These are phyloP conservation scores for Hippoglossus hippoglossus DNA, from an alignment of 2,797 vertebrate genomes.

Conservation along the genomic window DNA sequence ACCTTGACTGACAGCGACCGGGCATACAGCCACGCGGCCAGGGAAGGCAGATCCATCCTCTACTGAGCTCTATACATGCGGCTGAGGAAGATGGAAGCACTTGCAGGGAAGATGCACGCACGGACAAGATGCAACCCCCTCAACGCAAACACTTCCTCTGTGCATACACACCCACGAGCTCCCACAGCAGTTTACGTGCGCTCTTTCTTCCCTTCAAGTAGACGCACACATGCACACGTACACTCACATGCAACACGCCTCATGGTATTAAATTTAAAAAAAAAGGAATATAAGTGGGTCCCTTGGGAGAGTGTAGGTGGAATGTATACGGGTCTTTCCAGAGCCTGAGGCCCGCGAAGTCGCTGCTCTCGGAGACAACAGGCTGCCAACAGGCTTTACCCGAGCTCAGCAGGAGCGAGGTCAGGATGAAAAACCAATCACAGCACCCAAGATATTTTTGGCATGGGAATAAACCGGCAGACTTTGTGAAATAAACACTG, in stretches of 20 bases:
- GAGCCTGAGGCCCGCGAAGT: constrained; percentile 33
- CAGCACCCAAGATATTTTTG: constrained; percentile 28
- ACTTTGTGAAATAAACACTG: constrained; percentile 22
- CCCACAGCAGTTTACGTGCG: neutral
- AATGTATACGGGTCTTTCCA: constrained; percentile 42
- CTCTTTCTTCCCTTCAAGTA: neutral
- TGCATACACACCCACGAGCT: neutral
- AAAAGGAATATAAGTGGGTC: constrained; percentile 38
- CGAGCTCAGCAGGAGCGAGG: constrained; percentile 55
- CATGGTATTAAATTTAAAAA: constrained; percentile 41
- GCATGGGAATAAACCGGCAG: constrained; percentile 20
- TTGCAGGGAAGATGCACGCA: neutral
- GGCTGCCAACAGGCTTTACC: constrained; percentile 41
- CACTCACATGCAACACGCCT: constrained; percentile 8
- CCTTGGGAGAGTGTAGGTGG: constrained; percentile 48
- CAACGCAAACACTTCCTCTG: neutral
- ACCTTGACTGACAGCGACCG: constrained; percentile 45
- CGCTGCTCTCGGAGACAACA: constrained; percentile 38
- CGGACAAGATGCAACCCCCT: neutral
- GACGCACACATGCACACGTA: neutral
- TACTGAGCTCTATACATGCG: neutral
- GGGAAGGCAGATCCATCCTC: constrained; percentile 11
- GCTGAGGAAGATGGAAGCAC: neutral
- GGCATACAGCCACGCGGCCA: constrained; percentile 20
- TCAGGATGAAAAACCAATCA: constrained; percentile 33